These are phyloP conservation scores for Hoplias malabaricus DNA, from an alignment of 2,113 vertebrate species.

Conservation along the genomic window DNA sequence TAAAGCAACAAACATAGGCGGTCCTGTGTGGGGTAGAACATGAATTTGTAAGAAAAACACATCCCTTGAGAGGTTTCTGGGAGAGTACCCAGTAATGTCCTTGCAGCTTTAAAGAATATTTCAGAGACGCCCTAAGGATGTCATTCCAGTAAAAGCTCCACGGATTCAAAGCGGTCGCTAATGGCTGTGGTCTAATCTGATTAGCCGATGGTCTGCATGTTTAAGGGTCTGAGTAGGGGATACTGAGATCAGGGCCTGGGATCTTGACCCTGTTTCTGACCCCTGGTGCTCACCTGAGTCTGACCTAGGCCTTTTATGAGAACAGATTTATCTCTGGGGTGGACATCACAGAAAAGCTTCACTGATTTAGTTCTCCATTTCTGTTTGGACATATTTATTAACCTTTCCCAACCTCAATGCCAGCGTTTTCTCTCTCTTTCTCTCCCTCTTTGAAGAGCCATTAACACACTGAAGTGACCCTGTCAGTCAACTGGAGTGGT, in stretches of 20 bases:
- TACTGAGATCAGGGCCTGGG: background rate
- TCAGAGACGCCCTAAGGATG: no score
- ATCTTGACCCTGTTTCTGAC: slow-evolving; percentile 22
- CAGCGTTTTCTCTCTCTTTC: no score
- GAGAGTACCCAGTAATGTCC: no score
- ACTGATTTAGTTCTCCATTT: slow-evolving; percentile 28
- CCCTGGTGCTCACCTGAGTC: slow-evolving; percentile 15
- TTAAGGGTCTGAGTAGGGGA: slow-evolving; percentile 7
- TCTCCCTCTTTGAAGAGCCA: slow-evolving; percentile 1
- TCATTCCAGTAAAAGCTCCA: background rate
- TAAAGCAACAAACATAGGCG: no score
- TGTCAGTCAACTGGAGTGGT: background rate
- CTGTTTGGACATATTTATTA: slow-evolving; percentile 1
- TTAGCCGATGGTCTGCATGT: background rate
- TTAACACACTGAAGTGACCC: background rate
- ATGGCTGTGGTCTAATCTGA: background rate
- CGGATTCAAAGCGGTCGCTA: background rate
- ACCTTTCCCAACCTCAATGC: background rate
- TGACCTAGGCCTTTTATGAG: background rate
- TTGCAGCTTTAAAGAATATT: no score
- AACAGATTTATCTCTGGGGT: slow-evolving; percentile 29
- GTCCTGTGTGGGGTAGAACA: no score
- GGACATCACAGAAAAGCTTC: slow-evolving; percentile 18
- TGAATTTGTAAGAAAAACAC: no score
- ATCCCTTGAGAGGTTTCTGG: no score